Evolutionary conservation across 2,797 vertebrate species (phyloP), one percentile per base, ranked within the genome.

Genomic region (Limosa lapponica): DNA sequence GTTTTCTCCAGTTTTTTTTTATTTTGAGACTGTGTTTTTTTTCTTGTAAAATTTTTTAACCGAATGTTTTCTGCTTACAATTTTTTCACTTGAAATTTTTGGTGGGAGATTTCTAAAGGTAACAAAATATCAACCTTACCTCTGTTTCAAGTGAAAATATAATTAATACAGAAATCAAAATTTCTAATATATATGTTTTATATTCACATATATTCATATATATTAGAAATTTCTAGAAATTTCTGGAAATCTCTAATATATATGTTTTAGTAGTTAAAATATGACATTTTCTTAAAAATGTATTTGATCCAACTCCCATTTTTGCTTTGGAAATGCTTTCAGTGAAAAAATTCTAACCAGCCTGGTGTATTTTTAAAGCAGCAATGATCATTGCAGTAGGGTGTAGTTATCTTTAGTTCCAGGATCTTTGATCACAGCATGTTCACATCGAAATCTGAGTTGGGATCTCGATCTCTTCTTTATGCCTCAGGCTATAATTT

Each of bases 371-470:
- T 94, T 96, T 96, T 94, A 93, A 93, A 90, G 36, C 74, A 87
- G 93, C 77, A 84, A 43, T 55, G 80, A 82, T 95, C 4, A 0
- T 84, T 93, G 86, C 85, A 93, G 58, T 48, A 91, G 94, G 70
- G 37, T 92, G 66, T 83, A 96, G 95, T 96, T 93, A 93, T 87
- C 89, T 89, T 78, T 61, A 91, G 89, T 92, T 94, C 90, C 96
- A 95, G 96, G 77, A 89, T 95, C 93, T 96, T 94, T 93, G 96
- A 95, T 94, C 85, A 72, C 90, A 95, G 55, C 17, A 23, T 83
- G 82, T 90, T 94, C 87, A 70, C 59, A 48, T 94, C 86, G 87
- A 82, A 93, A 90, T 92, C 88, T 87, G 85, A 84, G 78, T 8
- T 89, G 77, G 82, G 87, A 97, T 89, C 92, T 85, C 54, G 70